phyloP scores from a whole-genome alignment of 2,797 vertebrate species.

The Acropternis orthonyx region DNA sequence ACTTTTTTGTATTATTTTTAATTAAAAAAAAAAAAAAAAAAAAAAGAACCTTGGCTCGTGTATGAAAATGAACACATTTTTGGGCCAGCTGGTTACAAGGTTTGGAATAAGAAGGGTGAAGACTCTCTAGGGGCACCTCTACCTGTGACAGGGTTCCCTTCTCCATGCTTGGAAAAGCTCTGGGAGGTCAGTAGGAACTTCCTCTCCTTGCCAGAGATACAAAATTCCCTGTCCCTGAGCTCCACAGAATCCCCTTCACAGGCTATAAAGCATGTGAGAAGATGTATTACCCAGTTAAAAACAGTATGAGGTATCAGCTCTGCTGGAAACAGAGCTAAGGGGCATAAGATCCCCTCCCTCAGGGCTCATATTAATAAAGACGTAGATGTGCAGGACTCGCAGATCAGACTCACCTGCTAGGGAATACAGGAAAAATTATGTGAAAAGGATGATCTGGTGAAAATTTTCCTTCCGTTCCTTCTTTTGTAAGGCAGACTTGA shows the following conservation, averaged over 20 bases:
- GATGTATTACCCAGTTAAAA: not conserved
- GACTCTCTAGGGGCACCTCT: accelerated
- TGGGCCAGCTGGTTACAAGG: not conserved
- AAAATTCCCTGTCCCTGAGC: not conserved
- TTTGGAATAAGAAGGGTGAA: not conserved
- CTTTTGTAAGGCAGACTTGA: not conserved
- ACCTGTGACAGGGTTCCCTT: accelerated
- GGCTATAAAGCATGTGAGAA: not conserved
- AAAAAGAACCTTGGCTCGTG: not conserved
- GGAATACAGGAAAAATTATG: not conserved
- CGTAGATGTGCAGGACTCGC: not conserved
- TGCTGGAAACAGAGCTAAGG: not conserved
- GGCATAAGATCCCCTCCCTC: not conserved
- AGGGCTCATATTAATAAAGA: not conserved
- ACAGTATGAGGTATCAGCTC: not conserved
- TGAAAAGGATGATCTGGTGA: not conserved
- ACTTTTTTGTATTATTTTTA: not conserved
- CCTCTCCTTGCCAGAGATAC: not conserved
- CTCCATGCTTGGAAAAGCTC: accelerated
- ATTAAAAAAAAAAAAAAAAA: not conserved
- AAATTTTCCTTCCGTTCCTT: not conserved
- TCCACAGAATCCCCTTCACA: not conserved
- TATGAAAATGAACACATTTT: not conserved
- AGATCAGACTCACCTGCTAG: not conserved
- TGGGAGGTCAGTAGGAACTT: not conserved